These are phyloP conservation scores for Cyrtodaria siliqua DNA, from an alignment of 2,888 invertebrate species.

Conservation along the genomic window DNA sequence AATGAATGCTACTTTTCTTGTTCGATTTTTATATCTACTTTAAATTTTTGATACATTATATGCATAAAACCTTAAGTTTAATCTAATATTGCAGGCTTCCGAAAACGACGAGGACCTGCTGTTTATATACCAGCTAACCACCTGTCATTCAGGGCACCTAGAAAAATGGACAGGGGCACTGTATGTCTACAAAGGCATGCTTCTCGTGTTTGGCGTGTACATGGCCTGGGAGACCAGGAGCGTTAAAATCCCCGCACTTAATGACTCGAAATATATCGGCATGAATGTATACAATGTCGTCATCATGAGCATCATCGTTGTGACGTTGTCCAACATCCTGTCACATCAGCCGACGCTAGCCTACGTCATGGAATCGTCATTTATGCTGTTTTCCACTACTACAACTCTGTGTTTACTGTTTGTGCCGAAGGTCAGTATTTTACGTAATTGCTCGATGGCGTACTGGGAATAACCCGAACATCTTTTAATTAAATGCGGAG, in stretches of 20 bases:
- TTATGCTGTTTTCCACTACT: conserved; percentile 95
- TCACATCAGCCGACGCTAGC: conserved; percentile 88
- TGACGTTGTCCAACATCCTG: conserved; percentile 95
- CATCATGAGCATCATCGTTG: conserved; percentile 94
- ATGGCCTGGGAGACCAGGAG: conserved; percentile 96
- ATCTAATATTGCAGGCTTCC: conserved; percentile 71
- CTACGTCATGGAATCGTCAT: conserved; percentile 90
- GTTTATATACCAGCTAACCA: conserved; percentile 90
- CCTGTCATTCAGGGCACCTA: conserved; percentile 95
- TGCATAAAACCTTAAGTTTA: no score
- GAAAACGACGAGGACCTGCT: conserved; percentile 82
- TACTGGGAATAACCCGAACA: no score
- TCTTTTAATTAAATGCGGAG: no score
- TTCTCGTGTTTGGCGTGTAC: conserved; percentile 95
- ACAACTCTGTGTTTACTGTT: conserved; percentile 94
- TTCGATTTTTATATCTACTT: no score
- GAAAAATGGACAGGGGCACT: conserved; percentile 96
- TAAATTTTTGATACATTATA: no score
- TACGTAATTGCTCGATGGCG: no score
- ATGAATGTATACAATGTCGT: conserved; percentile 97
- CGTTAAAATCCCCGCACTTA: conserved; percentile 95
- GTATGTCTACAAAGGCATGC: conserved; percentile 95
- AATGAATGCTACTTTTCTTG: no score
- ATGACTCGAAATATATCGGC: conserved; percentile 96
- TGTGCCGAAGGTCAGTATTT: conserved; percentile 90